Evolutionary conservation across 2,113 vertebrate species (phyloP).

Genomic region (Zapornia atra): DNA sequence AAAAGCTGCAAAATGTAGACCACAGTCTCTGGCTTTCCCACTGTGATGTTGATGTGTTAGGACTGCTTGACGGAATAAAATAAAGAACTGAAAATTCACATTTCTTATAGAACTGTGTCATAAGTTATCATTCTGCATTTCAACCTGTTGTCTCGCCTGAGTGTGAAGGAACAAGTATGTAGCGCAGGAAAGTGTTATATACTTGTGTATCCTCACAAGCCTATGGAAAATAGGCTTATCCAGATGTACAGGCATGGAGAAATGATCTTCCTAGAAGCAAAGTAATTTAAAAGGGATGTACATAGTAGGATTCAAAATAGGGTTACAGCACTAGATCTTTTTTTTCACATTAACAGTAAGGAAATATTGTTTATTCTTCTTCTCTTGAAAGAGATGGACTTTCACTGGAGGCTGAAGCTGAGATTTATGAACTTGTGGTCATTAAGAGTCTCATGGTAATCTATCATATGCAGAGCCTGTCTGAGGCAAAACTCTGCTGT

Average conservation of each 20-base stretch:
- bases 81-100: background rate
- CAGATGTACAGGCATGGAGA: background rate
- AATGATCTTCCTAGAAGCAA: background rate
- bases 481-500: background rate
- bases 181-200: background rate
- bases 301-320: background rate
- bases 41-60: background rate
- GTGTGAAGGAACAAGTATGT: background rate
- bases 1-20: constrained; percentile 11
- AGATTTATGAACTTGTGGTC: background rate
- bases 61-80: background rate
- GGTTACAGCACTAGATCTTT: background rate
- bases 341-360: background rate
- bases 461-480: background rate
- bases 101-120: background rate
- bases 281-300: background rate
- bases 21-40: background rate
- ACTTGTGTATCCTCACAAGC: background rate
- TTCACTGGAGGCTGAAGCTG: background rate
- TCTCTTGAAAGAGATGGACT: background rate
- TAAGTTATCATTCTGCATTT: background rate
- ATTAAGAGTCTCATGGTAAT: background rate
- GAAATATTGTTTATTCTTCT: background rate
- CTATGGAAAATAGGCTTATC: background rate
- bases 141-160: background rate